A percentile compares a stretch with the other conserved stretches of the same genome.
Evolutionary conservation across 2,888 invertebrate species (phyloP).

Genomic region (Horisme vitalbata): DNA sequence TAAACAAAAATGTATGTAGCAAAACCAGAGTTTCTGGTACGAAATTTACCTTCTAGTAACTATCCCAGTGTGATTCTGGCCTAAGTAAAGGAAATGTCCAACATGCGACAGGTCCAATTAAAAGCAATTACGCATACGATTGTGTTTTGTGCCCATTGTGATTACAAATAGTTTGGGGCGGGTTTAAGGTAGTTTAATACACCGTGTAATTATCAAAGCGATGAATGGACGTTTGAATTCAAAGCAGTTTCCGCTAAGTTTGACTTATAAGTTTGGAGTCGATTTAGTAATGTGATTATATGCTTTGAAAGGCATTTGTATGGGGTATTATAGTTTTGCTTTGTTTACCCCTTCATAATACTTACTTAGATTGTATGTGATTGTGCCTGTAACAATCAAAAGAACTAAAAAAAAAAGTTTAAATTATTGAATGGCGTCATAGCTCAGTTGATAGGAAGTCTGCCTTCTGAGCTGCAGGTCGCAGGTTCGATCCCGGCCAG

Average conservation of each 20-base stretch:
- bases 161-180: conserved; percentile 41
- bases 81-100: conserved; percentile 37
- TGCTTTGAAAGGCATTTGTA: neutral
- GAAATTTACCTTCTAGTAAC: too few relatives aligned
- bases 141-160: conserved; percentile 50
- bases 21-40: too few relatives aligned
- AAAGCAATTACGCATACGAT: conserved; percentile 52
- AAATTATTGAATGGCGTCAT: too few relatives aligned
- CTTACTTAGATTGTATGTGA: too few relatives aligned
- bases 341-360: neutral
- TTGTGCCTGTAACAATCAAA: too few relatives aligned
- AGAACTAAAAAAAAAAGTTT: too few relatives aligned
- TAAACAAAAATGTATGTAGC: too few relatives aligned
- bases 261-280: conserved; percentile 32
- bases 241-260: conserved; percentile 46
- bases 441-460: too few relatives aligned
- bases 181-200: conserved; percentile 48
- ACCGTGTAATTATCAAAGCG: conserved; percentile 51
- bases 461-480: too few relatives aligned
- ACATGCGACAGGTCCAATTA: conserved; percentile 59
- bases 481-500: too few relatives aligned
- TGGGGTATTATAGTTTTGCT: neutral
- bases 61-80: neutral
- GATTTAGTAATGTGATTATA: conserved; percentile 21
- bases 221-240: conserved; percentile 46